Conservation (phyloP, 2,888 invertebrate species). For the Macaria notata region DNA sequence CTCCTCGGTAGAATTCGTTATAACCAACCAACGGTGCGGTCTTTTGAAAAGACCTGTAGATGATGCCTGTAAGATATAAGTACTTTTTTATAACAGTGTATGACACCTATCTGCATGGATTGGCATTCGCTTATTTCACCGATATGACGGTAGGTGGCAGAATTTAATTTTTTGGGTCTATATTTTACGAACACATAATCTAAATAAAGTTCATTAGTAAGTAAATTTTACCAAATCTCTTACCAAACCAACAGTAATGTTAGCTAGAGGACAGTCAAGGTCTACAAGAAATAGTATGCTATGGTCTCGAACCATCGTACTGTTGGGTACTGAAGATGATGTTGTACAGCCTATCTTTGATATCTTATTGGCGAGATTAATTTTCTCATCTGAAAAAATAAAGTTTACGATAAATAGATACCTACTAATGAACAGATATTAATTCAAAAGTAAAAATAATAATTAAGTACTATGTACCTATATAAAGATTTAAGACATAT, state of each 20-base stretch:
- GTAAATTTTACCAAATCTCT: constrained; percentile 9
- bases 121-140: no score
- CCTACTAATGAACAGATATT: no score
- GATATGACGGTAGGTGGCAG: no score
- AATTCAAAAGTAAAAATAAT: no score
- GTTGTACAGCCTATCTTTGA: constrained; percentile 42
- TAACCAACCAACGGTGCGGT: constrained; percentile 62
- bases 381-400: constrained; percentile 39
- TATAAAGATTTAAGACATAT: no score
- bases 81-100: no score
- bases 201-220: no score
- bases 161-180: no score
- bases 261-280: constrained; percentile 48
- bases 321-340: constrained; percentile 32
- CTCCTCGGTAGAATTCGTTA: constrained; percentile 33
- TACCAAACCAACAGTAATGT: constrained; percentile 47
- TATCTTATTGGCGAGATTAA: constrained; percentile 44
- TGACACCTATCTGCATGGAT: no score
- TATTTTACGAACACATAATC: no score
- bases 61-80: constrained; percentile 40
- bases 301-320: constrained; percentile 43
- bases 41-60: constrained; percentile 41
- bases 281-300: constrained; percentile 52
- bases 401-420: not conserved
- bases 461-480: no score